Evolutionary conservation across 2,113 vertebrate genomes (phyloP), one percentile per base, ranked within the genome.

Genomic region (Zeus faber): DNA sequence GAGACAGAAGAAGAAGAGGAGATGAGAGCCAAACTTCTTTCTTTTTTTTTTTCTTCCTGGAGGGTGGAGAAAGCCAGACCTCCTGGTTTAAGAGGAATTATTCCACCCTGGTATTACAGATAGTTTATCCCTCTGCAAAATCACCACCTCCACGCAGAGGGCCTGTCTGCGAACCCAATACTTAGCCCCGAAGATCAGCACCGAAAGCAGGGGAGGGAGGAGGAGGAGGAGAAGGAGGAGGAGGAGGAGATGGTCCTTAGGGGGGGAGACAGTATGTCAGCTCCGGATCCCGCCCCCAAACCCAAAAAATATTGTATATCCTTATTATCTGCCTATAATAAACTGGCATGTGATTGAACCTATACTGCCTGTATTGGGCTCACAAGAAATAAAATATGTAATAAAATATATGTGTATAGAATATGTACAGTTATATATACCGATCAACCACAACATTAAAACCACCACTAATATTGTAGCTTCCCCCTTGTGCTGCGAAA

Each of bases 91-190:
- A 85, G 82, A 79, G 83, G 76, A 91, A 92, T 93, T 92, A 93
- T 89, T 92, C 91, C 88, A 94, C 91, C 92, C 91, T 91, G 75
- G 89, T 89, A 95, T 94, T 94, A 95, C 86, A 68, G 83, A 85
- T 86, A 90, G 92, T 87, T 94, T 92, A 93, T 91, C 92, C 90
- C 90, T 84, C 82, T 80, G 85, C 87, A 90, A 92, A 95, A 95
- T 94, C 91, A 89, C 91, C 68, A 88, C 89, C 86, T 91, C 89
- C 87, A 87, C 89, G 89, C 82, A 77, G 74, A 77, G 71, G 80
- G 77, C 44, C 24, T 56, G 85, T 80, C 89, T 89, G 83, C 83
- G 80, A 89, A 90, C 85, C 90, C 83, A 85, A 85, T 89, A 93
- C 91, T 95, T 92, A 90, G 85, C 78, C 80, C 79, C 77, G 73